Percentiles rank a stretch among this genome's conserved stretches.
Evolutionary conservation across 2,797 vertebrate genomes (phyloP).

Genomic region (Cuniculus paca): DNA sequence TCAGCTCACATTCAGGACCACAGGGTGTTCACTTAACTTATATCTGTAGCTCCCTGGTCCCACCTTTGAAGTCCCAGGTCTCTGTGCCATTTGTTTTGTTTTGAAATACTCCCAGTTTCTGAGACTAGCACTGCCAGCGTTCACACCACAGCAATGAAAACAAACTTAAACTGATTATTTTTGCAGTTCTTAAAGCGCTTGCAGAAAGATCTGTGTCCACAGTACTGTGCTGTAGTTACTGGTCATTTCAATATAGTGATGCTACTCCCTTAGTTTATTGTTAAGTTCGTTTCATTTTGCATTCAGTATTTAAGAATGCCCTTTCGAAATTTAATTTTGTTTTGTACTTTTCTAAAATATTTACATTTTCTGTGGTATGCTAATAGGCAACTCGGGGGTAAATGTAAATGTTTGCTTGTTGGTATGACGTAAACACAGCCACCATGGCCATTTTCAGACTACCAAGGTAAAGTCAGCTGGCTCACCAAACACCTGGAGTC

Average conservation of each 20-base stretch:
- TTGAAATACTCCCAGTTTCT: not conserved
- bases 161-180: not conserved
- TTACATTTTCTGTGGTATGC: not conserved
- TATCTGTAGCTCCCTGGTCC: not conserved
- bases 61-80: not conserved
- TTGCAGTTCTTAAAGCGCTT: not conserved
- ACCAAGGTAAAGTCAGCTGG: not conserved
- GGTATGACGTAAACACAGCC: not conserved
- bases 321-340: constrained; percentile 2
- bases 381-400: not conserved
- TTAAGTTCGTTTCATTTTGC: not conserved
- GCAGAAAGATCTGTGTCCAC: not conserved
- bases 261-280: not conserved
- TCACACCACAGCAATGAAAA: not conserved
- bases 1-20: not conserved
- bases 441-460: not conserved
- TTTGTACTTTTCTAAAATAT: not conserved
- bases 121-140: not conserved
- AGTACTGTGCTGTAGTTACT: not conserved
- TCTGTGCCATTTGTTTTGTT: not conserved
- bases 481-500: not conserved
- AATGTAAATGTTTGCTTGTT: not conserved
- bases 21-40: not conserved
- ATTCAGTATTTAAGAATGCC: not conserved
- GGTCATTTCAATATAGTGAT: not conserved